Evolutionary conservation across 1,140 invertebrate genomes (phyloP), one percentile per base, ranked within the genome.

Genomic region (Achatina immaculata): DNA sequence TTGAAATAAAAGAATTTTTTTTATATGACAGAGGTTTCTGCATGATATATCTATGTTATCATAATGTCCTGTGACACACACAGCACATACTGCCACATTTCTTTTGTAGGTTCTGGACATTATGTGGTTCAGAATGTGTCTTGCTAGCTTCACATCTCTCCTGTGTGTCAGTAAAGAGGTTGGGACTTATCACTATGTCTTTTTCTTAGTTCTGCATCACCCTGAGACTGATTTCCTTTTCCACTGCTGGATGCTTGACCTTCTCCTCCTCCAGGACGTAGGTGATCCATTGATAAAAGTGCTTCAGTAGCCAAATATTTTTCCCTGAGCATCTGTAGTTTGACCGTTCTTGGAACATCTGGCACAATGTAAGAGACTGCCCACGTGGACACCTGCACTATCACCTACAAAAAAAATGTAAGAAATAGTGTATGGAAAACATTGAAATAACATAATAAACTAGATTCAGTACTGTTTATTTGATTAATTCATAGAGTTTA

Each of bases 251-350:
- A 62, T 28, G 16, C 28, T n/a, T n/a, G n/a, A 21, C 16, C 31
- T 4, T 31, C 58, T 31, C n/a, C 58, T 62, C 58, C 58, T 31
- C n/a, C 58, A 2, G 28, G n/a, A 19, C 28, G n/a, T 34, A 77
- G 16, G 19, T 82, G 51, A 48, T 89, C 87, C 3, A 95, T 94
- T 81, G 94, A 94, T 85, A 97, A 95, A 79, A 97, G 95, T 0
- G 96, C 96, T 90, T 96, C 95, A 92, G 96, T 97, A 77, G 96
- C 96, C 80, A 97, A 93, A 91, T 96, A 96, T 9, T 94, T 94
- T 91, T 97, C 96, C 82, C 95, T 93, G 40, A 96, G 93, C 86
- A 97, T 96, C 90, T 95, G 94, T 88, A 96, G 95, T 81, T 91
- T 91, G 14, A 98, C 92, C 80, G 94, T 93, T 36, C 93, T 92